Evolutionary conservation across 2,888 invertebrate genomes (phyloP).

Genomic region (Dicyrtomina minuta): DNA sequence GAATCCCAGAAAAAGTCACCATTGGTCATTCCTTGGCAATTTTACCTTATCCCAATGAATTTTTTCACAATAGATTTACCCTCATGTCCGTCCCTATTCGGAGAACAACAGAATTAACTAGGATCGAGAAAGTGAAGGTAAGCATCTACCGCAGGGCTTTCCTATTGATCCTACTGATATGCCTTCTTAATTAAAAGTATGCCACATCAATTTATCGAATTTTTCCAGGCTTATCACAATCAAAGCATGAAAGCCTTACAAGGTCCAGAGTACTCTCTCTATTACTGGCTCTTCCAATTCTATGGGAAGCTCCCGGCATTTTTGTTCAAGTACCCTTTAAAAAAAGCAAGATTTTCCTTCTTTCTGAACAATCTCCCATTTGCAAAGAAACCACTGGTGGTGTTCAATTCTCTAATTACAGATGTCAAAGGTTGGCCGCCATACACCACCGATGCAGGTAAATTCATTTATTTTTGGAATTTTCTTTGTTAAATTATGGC

Average conservation of each 20-base stretch:
- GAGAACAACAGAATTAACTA: not conserved
- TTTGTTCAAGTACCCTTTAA: conserved; percentile 24
- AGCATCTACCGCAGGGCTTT: not conserved
- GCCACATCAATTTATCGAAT: no score
- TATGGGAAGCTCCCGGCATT: conserved; percentile 24
- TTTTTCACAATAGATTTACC: conserved; percentile 29
- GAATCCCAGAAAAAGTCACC: conserved; percentile 8
- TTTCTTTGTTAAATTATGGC: no score
- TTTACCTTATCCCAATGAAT: conserved; percentile 25
- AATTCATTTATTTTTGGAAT: not conserved
- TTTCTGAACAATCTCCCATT: conserved; percentile 29
- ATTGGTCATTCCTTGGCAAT: conserved; percentile 30
- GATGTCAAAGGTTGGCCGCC: conserved; percentile 29
- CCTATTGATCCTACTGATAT: not conserved
- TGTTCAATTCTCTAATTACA: not conserved
- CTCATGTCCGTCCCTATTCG: conserved; percentile 22
- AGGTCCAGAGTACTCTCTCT: conserved; percentile 30
- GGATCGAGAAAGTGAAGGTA: conserved; percentile 24
- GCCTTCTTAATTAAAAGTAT: no score
- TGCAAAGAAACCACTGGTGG: conserved; percentile 11
- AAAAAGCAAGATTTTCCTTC: conserved; percentile 25
- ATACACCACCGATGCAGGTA: conserved; percentile 29
- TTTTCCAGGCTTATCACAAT: conserved; percentile 1
- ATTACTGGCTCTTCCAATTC: conserved; percentile 34
- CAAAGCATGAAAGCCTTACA: conserved; percentile 15